These are phyloP conservation scores for Calonectris borealis DNA, from an alignment of 2,113 vertebrate species.

Conservation along the genomic window DNA sequence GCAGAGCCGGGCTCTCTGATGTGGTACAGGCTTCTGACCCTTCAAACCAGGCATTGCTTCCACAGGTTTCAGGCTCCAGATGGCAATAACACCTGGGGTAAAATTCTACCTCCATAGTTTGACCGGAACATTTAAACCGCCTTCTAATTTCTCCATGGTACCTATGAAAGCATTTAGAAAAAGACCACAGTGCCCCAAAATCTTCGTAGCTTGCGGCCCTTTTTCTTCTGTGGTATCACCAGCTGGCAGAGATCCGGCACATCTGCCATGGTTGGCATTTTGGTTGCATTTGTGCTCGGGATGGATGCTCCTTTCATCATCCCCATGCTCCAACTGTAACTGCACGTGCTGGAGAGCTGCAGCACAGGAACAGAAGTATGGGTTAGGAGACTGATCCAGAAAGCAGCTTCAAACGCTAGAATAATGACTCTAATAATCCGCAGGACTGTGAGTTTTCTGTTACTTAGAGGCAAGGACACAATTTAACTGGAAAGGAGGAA, in stretches of 20 bases:
- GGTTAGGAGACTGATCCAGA: background rate
- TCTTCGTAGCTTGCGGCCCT: rapidly evolving
- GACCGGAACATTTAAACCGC: background rate
- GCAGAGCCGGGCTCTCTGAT: background rate
- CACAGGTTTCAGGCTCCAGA: conserved; percentile 16
- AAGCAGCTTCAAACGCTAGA: background rate
- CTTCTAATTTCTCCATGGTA: background rate
- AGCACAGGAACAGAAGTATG: background rate
- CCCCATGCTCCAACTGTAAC: background rate
- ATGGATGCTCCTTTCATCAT: background rate
- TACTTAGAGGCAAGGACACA: background rate
- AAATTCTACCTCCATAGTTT: background rate
- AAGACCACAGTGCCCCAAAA: background rate
- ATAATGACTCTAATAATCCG: background rate
- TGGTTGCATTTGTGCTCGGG: background rate
- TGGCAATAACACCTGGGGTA: conserved; percentile 14
- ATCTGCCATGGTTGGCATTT: background rate
- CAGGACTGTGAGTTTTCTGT: background rate
- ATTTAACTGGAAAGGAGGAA: background rate
- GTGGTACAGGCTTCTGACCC: conserved; percentile 16
- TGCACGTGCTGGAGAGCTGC: background rate
- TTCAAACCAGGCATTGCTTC: background rate
- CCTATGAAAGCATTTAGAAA: background rate
- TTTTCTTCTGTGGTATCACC: background rate
- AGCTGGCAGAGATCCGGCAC: background rate